A percentile compares a stretch with the other conserved stretches of the same genome.
phyloP scores from a whole-genome alignment of 2,113 vertebrate genomes.

The Azemiops feae region DNA sequence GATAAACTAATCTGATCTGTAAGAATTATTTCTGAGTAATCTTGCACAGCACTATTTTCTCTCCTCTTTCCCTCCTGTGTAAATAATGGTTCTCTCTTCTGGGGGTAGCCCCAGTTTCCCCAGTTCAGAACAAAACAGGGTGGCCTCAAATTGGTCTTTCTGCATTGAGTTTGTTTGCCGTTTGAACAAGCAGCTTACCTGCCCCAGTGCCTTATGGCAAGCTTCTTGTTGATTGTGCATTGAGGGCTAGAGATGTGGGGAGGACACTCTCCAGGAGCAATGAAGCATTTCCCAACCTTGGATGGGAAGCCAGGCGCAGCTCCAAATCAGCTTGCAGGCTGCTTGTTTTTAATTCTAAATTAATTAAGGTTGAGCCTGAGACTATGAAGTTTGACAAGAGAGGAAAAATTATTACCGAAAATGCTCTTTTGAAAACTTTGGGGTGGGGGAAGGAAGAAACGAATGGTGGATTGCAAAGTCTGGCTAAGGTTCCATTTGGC shows the following conservation, averaged over 20 bases:
- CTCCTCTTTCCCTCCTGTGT: neutral
- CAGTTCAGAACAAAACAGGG: neutral
- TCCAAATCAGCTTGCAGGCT: neutral
- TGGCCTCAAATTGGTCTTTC: neutral
- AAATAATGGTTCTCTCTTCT: neutral
- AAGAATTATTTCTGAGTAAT: neutral
- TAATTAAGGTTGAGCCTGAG: neutral
- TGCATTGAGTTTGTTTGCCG: neutral
- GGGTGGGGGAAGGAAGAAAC: neutral
- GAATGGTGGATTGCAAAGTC: neutral
- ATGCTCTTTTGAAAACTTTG: neutral
- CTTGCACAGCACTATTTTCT: neutral
- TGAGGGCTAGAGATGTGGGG: neutral
- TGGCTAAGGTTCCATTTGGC: neutral
- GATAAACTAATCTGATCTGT: neutral
- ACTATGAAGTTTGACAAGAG: neutral
- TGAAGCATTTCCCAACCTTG: neutral
- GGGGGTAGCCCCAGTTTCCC: neutral
- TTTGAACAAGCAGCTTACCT: neutral
- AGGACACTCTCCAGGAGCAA: neutral
- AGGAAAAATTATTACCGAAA: neutral
- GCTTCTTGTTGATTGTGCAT: neutral
- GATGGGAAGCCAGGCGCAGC: neutral
- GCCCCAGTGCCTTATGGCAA: neutral
- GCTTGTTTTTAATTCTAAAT: constrained; percentile 12